Evolutionary conservation across 1,140 invertebrate species (phyloP), one percentile per base, ranked within the genome.

Genomic region (Calephelis virginiensis): DNA sequence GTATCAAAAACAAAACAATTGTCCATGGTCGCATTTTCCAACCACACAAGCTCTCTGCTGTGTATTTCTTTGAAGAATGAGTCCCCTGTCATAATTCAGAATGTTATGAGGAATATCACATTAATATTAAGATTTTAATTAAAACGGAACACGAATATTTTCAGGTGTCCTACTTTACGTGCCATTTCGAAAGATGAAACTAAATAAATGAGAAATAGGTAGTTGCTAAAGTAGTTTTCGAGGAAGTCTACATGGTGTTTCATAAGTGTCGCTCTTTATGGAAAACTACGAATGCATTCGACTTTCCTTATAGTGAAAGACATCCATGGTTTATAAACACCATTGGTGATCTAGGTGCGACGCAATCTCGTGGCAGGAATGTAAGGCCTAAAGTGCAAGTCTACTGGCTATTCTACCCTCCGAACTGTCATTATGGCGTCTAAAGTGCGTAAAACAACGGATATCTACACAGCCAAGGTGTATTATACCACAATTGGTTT

Each of bases 41-140:
- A 12, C 61, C 60, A 63, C 63, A 67, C 73, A 5, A 66, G n/a
- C 69, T 38, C 68, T 43, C 67, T 50, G 66, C 63, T 62, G 59
- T 38, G 56, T 14, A 13, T 40, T 38, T 50, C 71, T 47, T 69
- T 50, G 45, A 61, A 69, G 65, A 74, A 73, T 77, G 70, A 77
- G 62, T 45, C 50, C 38, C 73, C 75, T 72, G 49, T 85, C 87
- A 90, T 89, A 84, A 78, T 86, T 86, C 71, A 67, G 68, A 61
- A 68, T 73, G 76, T 72, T 71, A 73, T 72, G 12, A 38, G 47
- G 47, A 40, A 62, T 45, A 37, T 59, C 17, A 48, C 62, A 64
- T 61, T 49, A 66, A 61, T 67, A 70, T 67, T 63, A 66, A 70
- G 46, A 13, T 28, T 56, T 61, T 46, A 66, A 64, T 64, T 47